phyloP scores from a whole-genome alignment of 2,888 invertebrate species.

The Muschampia plurimacula region DNA sequence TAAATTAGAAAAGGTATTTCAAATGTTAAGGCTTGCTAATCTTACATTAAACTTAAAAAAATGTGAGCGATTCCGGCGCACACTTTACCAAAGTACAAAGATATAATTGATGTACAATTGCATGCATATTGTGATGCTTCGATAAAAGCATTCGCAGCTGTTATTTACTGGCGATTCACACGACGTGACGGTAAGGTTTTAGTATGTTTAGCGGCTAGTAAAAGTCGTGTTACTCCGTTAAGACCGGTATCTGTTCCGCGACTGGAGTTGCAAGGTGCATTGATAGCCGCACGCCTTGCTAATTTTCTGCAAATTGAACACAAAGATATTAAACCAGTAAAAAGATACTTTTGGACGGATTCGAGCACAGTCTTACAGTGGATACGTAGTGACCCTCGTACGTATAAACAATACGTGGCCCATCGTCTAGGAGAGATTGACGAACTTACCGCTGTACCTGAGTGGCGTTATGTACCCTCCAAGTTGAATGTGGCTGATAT shows the following conservation, averaged over 20 bases:
- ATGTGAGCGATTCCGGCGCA: neutral
- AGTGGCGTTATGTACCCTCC: slow-evolving; percentile 32
- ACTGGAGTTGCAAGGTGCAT: slow-evolving; percentile 24
- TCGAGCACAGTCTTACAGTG: slow-evolving; percentile 28
- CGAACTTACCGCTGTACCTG: slow-evolving; percentile 24
- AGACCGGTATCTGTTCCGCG: slow-evolving; percentile 39
- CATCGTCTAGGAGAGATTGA: slow-evolving; percentile 35
- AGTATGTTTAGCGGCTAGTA: slow-evolving; percentile 41
- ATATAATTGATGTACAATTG: slow-evolving; percentile 36
- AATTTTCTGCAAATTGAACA: slow-evolving; percentile 19
- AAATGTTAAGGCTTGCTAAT: neutral
- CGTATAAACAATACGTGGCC: slow-evolving; percentile 32
- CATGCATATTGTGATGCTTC: slow-evolving; percentile 52
- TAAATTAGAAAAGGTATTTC: slow-evolving; percentile 7
- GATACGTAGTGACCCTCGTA: slow-evolving; percentile 31
- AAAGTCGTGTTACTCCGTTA: slow-evolving; percentile 43
- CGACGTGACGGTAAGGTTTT: slow-evolving; percentile 35
- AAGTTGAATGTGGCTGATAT: slow-evolving; percentile 27
- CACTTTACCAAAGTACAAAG: neutral
- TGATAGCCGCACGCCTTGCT: slow-evolving; percentile 25
- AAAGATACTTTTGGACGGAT: slow-evolving; percentile 37
- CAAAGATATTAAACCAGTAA: slow-evolving; percentile 5
- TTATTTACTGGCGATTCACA: slow-evolving; percentile 45
- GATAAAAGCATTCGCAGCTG: slow-evolving; percentile 48
- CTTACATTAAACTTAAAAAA: slow-evolving; percentile 18